Base-by-base conservation (phyloP, 2,888 invertebrate genomes). In the Tortricodes alternella region DNA sequence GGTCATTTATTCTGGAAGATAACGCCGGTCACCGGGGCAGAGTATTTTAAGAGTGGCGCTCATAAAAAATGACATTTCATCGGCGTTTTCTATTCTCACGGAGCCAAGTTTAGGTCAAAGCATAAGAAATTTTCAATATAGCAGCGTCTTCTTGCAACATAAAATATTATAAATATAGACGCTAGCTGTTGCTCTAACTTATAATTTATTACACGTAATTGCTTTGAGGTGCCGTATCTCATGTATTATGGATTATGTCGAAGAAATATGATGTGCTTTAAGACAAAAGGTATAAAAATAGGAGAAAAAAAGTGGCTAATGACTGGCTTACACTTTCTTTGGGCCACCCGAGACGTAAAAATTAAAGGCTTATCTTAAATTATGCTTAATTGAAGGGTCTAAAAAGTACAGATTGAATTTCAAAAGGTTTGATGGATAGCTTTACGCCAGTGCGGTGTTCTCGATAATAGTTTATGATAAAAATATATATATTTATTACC, bases 281-380 rank as follows among this genome's bases (percentile, higher is more conserved):
- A 86, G 71, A 87, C 83, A 89, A 89, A 89, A 89, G 81, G 74
- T 78, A 80, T 60, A 80, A 82, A 73, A 79, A 67, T 67, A 62
- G 66, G 66, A 67, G 68, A 72, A 82, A n/a, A 85, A 86, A 83
- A 78, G 75, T 76, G 77, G 74, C 79, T 89, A 89, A 89, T 89
- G 85, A 83, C 76, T 65, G 80, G 75, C 82, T 82, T 85, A 86
- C 83, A 85, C 83, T 85, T 83, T 79, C 71, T 68, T 75, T 67
- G 67, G 89, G 78, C 89, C 89, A 89, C 90, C 89, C 80, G 85
- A 83, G 84, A 83, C 72, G 85, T 73, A 81, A 74, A 88, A 87
- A 89, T 86, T 85, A 89, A 88, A 85, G 87, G 83, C 74, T 86
- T 88, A 89, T 87, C 86, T 88, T 73, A 83, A 89, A 90, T 89